Evolutionary conservation across 2,888 invertebrate genomes (phyloP), one percentile per base, ranked within the genome.

Genomic region (Hyposoter didymator): DNA sequence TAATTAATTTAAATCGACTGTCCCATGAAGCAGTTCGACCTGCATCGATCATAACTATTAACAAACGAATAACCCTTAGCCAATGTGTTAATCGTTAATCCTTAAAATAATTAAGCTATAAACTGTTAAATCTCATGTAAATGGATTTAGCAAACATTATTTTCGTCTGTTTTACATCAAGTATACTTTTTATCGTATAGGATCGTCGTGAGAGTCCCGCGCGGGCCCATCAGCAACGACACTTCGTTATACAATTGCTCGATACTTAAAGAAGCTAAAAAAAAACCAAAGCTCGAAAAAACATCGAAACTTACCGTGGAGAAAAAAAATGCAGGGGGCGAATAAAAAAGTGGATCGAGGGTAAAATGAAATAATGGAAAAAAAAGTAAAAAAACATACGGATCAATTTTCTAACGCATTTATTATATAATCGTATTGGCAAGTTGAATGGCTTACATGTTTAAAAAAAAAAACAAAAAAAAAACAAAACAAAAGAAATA

Each of bases 361-460:
- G 67, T 32, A 73, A 87, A 86, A 84, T 76, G 78, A 87, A 90
- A 89, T 87, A 87, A 89, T 84, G 88, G 87, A 88, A 86, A 86
- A 88, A 88, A 86, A 82, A 88, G 88, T 85, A 84, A 88, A 90
- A 89, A 86, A 67, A 39, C 73, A 62, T 74, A 66, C 19, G 66
- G 67, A 32, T 84, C 66, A 87, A 85, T 85, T 91, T 92, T 91
- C 90, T 90, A 93, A 94, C 91, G 91, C 92, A 91, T 93, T 93
- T 93, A 93, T 93, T 94, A 88, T 91, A 89, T 87, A 91, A 91
- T 75, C 89, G 90, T 92, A 92, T 92, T 93, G 93, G 93, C 93
- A 94, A 94, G 93, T 92, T 92, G 90, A 89, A 91, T 92, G 91
- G 91, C 93, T 94, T 93, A 94, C 92, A 92, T 90, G 87, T 92